Conservation (phyloP, 2,888 invertebrate genomes). For the Tillus elongatus region DNA sequence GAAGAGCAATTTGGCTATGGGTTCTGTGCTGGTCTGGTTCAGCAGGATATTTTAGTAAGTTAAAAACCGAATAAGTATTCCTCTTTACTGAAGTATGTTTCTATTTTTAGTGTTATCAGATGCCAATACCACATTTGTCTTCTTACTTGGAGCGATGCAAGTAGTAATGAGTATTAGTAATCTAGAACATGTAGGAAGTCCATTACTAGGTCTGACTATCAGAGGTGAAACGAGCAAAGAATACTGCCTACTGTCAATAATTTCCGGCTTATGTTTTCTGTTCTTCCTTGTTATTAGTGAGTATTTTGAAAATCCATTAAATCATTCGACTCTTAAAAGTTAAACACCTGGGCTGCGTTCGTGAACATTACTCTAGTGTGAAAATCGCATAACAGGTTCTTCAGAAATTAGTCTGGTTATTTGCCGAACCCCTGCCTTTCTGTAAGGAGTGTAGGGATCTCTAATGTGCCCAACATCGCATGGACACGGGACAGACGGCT, state of each 20-base stretch:
- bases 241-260: conserved; percentile 28
- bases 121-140: conserved; percentile 26
- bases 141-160: conserved; percentile 34
- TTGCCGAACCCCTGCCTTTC: no score
- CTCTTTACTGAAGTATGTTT: no score
- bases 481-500: no score
- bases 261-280: conserved; percentile 32
- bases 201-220: conserved; percentile 31
- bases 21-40: conserved; percentile 46
- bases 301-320: conserved; percentile 19
- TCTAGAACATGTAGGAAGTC: conserved; percentile 31
- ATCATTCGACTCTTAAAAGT: not conserved
- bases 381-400: no score
- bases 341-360: no score
- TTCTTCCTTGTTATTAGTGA: conserved; percentile 33
- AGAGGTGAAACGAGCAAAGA: conserved; percentile 32
- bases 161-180: conserved; percentile 33
- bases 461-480: no score
- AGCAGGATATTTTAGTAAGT: conserved; percentile 49
- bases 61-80: no score
- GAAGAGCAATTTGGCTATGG: conserved; percentile 32
- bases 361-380: no score
- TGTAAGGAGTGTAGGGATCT: no score
- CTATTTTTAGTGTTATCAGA: conserved; percentile 34
- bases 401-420: no score